Percentiles rank a stretch among this genome's conserved stretches.
Evolutionary conservation across 2,797 vertebrate genomes (phyloP).

Genomic region (Champsocephalus gunnari): DNA sequence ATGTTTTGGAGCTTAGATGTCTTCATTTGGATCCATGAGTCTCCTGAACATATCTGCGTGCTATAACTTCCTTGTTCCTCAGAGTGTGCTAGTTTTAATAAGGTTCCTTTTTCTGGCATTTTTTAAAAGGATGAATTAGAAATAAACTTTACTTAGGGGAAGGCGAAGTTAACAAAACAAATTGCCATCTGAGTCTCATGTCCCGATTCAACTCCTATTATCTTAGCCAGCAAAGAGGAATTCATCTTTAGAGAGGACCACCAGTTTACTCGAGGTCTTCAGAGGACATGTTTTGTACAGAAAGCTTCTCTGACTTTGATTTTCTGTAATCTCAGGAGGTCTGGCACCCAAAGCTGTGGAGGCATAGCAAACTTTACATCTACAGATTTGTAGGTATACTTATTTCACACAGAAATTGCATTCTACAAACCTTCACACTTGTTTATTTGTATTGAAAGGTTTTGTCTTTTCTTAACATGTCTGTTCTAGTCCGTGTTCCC

Average conservation of each 20-base stretch:
- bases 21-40: background rate
- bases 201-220: background rate
- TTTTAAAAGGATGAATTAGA: background rate
- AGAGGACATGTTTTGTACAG: background rate
- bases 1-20: background rate
- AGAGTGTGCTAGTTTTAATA: background rate
- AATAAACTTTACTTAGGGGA: background rate
- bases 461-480: slow-evolving; percentile 30
- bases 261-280: background rate
- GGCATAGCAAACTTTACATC: background rate
- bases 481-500: slow-evolving; percentile 21
- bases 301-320: background rate
- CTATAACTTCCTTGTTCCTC: background rate
- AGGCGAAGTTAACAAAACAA: background rate
- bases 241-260: background rate
- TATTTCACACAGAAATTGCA: background rate
- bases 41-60: slow-evolving; percentile 7
- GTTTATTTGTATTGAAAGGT: background rate
- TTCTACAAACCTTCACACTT: background rate
- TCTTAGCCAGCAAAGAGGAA: background rate
- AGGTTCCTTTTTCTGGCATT: background rate
- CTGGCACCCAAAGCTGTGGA: background rate
- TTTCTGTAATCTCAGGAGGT: slow-evolving; percentile 20
- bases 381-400: background rate
- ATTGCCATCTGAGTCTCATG: background rate